phyloP scores from a whole-genome alignment of 1,140 invertebrate species.

The Dreissena polymorpha region DNA sequence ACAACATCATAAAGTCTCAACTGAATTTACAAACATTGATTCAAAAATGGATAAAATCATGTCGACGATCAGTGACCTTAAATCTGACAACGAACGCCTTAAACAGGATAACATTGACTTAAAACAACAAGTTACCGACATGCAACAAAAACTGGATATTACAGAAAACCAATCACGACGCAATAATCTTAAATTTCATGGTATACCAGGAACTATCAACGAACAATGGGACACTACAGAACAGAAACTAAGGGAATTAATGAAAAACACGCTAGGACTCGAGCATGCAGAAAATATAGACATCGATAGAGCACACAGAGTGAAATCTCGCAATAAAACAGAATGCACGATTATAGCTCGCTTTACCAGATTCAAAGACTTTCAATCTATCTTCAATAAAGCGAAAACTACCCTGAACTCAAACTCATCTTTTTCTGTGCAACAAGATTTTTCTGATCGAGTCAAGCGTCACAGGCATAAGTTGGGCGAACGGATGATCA shows the following conservation, averaged over 20 bases:
- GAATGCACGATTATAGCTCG: constrained; percentile 3
- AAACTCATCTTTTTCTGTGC: background rate
- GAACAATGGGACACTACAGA: background rate
- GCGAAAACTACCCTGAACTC: background rate
- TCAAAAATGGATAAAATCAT: constrained; percentile 1
- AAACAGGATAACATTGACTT: constrained; percentile 2
- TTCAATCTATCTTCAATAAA: background rate
- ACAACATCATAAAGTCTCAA: background rate
- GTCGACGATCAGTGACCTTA: background rate
- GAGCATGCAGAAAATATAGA: background rate
- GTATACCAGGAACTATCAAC: constrained; percentile 1
- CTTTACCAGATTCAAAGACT: constrained; percentile 4
- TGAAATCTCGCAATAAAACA: background rate
- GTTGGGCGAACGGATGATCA: background rate
- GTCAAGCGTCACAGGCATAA: constrained; percentile 1
- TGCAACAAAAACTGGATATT: background rate
- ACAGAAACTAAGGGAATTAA: background rate
- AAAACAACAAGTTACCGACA: background rate
- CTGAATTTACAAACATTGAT: background rate
- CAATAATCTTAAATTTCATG: constrained; percentile 15
- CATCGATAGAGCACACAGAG: constrained; percentile 16
- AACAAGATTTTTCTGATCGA: constrained; percentile 11
- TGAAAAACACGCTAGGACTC: background rate
- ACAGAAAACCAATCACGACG: constrained; percentile 5
- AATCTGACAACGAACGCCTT: background rate